Conservation (phyloP, 1,140 invertebrate species). For the Hestina assimilis region DNA sequence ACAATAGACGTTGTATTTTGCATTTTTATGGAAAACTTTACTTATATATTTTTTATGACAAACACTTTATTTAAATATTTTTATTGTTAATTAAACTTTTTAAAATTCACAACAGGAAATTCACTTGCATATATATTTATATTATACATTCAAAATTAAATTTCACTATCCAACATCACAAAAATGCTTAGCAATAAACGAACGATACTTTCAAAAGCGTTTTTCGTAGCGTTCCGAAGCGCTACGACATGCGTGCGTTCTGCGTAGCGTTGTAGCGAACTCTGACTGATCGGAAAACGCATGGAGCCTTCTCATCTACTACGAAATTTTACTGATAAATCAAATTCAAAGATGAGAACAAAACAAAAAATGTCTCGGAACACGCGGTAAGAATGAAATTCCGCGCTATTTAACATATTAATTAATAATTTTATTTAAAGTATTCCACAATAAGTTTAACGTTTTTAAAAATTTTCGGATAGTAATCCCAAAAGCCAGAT, state of each 20-base stretch:
- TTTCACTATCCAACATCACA: not conserved
- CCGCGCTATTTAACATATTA: too few relatives aligned
- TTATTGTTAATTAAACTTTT: too few relatives aligned
- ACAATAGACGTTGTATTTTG: slow-evolving; percentile 26
- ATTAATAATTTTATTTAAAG: too few relatives aligned
- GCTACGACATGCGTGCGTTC: slow-evolving; percentile 26
- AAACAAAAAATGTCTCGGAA: too few relatives aligned
- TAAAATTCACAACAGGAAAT: too few relatives aligned
- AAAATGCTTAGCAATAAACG: not conserved
- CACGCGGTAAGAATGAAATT: too few relatives aligned
- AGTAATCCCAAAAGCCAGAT: too few relatives aligned
- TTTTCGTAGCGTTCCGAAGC: slow-evolving; percentile 26
- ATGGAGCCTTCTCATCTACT: not conserved
- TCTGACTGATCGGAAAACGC: slow-evolving; percentile 20
- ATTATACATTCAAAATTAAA: not conserved
- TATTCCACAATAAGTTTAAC: too few relatives aligned
- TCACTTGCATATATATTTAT: not conserved
- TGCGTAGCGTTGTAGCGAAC: slow-evolving; percentile 42
- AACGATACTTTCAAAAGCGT: not conserved
- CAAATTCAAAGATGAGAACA: too few relatives aligned
- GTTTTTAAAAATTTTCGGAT: too few relatives aligned
- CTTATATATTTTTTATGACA: slow-evolving; percentile 7
- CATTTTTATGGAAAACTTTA: slow-evolving; percentile 21
- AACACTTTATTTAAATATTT: too few relatives aligned
- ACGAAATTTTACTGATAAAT: too few relatives aligned